Conservation (phyloP, 2,113 vertebrate genomes). For the Hiodon tergisus region DNA sequence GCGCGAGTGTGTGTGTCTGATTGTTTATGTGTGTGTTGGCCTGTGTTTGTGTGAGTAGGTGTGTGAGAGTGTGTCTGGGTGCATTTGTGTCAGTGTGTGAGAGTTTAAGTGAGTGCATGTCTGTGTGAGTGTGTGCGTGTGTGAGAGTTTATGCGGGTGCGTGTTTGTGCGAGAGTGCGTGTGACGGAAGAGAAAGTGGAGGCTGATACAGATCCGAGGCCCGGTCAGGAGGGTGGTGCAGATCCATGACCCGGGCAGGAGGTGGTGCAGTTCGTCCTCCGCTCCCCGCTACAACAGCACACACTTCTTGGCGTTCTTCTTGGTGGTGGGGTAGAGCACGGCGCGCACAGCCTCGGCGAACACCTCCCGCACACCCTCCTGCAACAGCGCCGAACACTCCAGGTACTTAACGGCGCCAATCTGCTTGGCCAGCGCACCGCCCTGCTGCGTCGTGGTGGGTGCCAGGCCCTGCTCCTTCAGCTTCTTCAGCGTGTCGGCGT, state of each 20-base stretch:
- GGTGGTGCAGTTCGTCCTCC: slow-evolving; percentile 38
- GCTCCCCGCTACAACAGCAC: slow-evolving; percentile 76
- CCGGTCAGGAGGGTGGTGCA: background rate
- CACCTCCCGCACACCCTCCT: slow-evolving; percentile 82
- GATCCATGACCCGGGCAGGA: background rate
- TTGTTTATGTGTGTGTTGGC: no score
- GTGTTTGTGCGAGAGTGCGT: background rate
- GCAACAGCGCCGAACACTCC: slow-evolving; percentile 84
- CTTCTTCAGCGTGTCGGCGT: slow-evolving; percentile 82
- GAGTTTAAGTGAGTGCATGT: no score
- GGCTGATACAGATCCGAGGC: background rate
- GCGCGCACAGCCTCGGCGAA: slow-evolving; percentile 84
- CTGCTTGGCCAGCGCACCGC: slow-evolving; percentile 79
- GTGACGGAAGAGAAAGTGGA: background rate
- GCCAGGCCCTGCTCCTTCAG: slow-evolving; percentile 84
- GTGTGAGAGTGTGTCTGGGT: background rate
- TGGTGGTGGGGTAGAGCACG: slow-evolving; percentile 80
- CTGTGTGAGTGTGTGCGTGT: no score
- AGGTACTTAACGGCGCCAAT: slow-evolving; percentile 88
- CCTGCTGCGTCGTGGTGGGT: slow-evolving; percentile 82
- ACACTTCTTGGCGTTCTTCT: slow-evolving; percentile 84
- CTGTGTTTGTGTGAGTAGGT: background rate
- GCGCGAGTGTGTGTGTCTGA: no score
- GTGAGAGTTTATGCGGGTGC: no score
- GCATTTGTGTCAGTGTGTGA: no score